Evolutionary conservation across 2,888 invertebrate genomes (phyloP), one percentile per base, ranked within the genome.

Genomic region (Catocala sponsa): DNA sequence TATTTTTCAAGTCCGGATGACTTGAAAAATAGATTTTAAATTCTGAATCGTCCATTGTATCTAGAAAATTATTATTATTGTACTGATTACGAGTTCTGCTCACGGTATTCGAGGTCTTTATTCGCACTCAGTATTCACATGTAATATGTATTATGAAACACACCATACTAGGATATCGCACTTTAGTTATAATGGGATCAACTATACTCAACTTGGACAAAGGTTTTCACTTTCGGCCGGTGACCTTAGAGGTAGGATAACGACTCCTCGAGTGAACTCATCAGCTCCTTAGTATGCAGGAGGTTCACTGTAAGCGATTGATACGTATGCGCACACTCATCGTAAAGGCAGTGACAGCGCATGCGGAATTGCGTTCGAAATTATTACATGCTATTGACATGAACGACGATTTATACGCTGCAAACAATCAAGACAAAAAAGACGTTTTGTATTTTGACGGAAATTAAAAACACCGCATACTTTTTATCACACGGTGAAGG

Each of bases 191-290:
- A 63, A 59, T 46, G 41, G 60, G 48, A 61, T 32, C 38, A n/a
- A 12, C 38, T 55, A 44, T n/a, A 50, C 50, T 41, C 32, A 55
- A 44, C 25, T 52, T 49, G 63, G 58, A 75, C 70, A 76, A 82
- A 80, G 81, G 56, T 69, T 87, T 90, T 90, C 82, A 82, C 89
- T 90, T 87, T 89, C 85, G 88, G 86, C 68, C 83, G 83, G 76
- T 83, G 86, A 88, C 87, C 88, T 87, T 81, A 81, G 78, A 67
- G 63, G 71, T 63, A 87, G 87, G 83, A 86, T 86, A 86, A 81
- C 71, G 85, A 86, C 84, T 80, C 76, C 67, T 78, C 76, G 62
- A 59, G 70, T 81, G 79, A 81, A 80, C 81, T 83, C 78, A 70
- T 47, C 61, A 59, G 63, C 50, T 68, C 12, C 68, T 87, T 84